phyloP scores from a whole-genome alignment of 2,888 invertebrate species.

The Plebejus melissa region DNA sequence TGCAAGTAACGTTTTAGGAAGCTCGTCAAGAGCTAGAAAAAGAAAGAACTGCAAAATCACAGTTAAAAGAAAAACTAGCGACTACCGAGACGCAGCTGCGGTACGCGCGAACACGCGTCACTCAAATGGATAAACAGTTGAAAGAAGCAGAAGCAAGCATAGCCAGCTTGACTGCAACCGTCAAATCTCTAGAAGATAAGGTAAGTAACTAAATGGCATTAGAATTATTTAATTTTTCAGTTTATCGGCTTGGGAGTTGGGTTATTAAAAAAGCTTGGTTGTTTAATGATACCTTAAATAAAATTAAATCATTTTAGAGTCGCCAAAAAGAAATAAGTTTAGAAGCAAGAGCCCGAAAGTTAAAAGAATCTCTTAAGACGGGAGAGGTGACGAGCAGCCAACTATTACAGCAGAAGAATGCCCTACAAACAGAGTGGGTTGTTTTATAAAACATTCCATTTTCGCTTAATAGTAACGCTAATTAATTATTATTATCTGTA shows the following conservation, averaged over 20 bases:
- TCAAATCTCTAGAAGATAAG: constrained; percentile 69
- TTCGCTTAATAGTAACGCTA: too few relatives aligned
- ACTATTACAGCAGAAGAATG: constrained; percentile 60
- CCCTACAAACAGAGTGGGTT: constrained; percentile 58
- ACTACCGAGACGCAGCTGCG: constrained; percentile 58
- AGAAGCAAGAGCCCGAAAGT: constrained; percentile 67
- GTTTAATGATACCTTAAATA: neutral
- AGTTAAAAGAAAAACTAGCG: constrained; percentile 56
- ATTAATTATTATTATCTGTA: neutral
- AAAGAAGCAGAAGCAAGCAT: constrained; percentile 69
- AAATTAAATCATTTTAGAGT: constrained; percentile 45
- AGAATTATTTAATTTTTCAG: neutral
- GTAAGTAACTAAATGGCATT: constrained; percentile 41
- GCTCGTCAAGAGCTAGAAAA: constrained; percentile 57
- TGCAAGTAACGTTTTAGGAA: constrained; percentile 41
- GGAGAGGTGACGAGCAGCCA: constrained; percentile 63
- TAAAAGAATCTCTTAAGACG: constrained; percentile 66
- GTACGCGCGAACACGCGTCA: constrained; percentile 55
- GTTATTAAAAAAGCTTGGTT: neutral
- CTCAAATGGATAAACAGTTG: constrained; percentile 68
- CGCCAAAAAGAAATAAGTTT: constrained; percentile 66
- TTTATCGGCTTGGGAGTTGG: neutral
- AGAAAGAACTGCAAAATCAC: constrained; percentile 50
- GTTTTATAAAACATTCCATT: neutral
- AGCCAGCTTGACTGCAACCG: constrained; percentile 60